Evolutionary conservation across 2,888 invertebrate species (phyloP), one percentile per base, ranked within the genome.

Genomic region (Leptopilina syphax): DNA sequence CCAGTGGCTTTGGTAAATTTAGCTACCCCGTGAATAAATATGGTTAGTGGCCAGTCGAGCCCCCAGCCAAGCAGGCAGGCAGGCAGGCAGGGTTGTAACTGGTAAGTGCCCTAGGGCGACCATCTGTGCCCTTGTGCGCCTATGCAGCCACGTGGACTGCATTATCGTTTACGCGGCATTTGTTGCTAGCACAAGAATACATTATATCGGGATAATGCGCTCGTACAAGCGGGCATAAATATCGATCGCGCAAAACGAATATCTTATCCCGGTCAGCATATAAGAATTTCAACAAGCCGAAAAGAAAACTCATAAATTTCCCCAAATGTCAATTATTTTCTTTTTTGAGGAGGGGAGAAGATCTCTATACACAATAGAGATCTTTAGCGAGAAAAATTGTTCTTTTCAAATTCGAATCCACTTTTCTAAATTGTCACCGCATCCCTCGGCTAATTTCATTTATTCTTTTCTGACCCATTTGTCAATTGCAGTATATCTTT

Each of bases 51-150:
- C 87, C 87, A 88, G 88, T 87, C 87, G 84, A 88, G 87, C 88
- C 88, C 87, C 87, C 85, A 86, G 87, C 85, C 81, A 85, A 82
- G 78, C 82, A 34, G 34, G 34, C 34, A 34, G 34, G 27, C 85
- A 86, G 87, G 85, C 81, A 85, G 82, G 78, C 82, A 83, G 88
- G 90, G 89, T 88, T 88, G 89, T 87, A 89, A 89, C 90, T 90
- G 89, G 90, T 90, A 91, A 92, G 90, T 91, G 90, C 91, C 91
- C 91, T 87, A 84, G 87, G 91, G 91, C 91, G 90, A 89, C 91
- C 92, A 92, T 92, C 92, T 92, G 92, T 92, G 92, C 90, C 88
- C 90, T 88, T 88, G 86, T 85, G 86, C 84, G 86, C 87, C 86
- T 85, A 86, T 84, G 86, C 85, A 85, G 89, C 89, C 90, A 90